Conservation (phyloP, 2,797 vertebrate species). For the Argya squamiceps region DNA sequence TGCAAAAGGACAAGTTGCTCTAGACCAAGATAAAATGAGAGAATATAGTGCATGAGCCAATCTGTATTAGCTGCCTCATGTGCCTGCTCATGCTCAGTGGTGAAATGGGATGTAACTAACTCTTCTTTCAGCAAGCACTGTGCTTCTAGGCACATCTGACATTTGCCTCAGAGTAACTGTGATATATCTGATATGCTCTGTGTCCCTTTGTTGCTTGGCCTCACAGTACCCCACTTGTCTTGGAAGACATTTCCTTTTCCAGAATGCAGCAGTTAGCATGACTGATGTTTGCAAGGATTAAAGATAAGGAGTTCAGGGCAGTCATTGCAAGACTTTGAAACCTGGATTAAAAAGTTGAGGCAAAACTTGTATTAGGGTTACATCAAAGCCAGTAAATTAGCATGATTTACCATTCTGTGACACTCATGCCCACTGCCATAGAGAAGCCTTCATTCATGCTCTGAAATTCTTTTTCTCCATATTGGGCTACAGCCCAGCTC, state of each 20-base stretch:
- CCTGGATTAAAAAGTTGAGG: not conserved
- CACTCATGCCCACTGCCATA: not conserved
- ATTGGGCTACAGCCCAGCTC: not conserved
- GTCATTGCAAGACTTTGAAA: not conserved
- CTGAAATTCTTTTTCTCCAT: not conserved
- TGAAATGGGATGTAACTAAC: not conserved
- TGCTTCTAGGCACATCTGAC: conserved; percentile 28
- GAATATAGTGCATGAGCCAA: not conserved
- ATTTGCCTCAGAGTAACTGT: not conserved
- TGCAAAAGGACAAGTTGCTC: not conserved
- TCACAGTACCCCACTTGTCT: not conserved
- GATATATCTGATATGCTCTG: not conserved
- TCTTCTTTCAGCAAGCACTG: not conserved
- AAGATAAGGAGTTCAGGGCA: not conserved
- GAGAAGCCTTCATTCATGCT: not conserved
- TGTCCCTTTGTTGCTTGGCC: not conserved
- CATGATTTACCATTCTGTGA: not conserved
- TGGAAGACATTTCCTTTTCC: not conserved
- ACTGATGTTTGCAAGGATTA: not conserved
- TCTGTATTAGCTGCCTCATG: not conserved
- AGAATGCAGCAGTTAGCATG: not conserved
- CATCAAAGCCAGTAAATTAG: not conserved
- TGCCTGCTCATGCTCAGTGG: not conserved
- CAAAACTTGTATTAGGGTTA: not conserved
- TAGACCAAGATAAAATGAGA: not conserved